Percentiles rank a stretch among this genome's conserved stretches.
phyloP scores from a whole-genome alignment of 2,888 invertebrate species.

The Cephus pulcher region DNA sequence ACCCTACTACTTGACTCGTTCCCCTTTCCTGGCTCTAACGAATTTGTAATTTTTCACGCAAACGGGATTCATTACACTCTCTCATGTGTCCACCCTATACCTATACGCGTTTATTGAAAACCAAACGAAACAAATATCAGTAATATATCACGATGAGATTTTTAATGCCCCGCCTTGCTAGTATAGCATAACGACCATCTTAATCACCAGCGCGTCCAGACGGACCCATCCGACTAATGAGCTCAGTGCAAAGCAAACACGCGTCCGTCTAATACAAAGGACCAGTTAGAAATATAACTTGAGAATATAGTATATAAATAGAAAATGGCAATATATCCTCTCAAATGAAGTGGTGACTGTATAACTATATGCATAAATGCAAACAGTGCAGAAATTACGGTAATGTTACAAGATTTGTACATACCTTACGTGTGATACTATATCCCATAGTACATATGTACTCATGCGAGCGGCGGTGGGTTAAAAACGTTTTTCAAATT shows the following conservation, averaged over 20 bases:
- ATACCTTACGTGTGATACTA: not conserved
- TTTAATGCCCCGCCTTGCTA: slow-evolving; percentile 39
- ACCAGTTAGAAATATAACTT: slow-evolving; percentile 15
- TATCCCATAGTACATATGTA: not conserved
- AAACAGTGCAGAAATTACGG: not conserved
- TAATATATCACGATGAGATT: slow-evolving; percentile 39
- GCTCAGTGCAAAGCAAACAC: slow-evolving; percentile 51
- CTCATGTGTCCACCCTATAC: slow-evolving; percentile 3
- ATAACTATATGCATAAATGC: not conserved
- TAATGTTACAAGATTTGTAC: not conserved
- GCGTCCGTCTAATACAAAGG: slow-evolving; percentile 33
- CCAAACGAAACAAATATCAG: slow-evolving; percentile 42
- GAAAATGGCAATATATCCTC: not conserved
- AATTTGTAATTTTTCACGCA: slow-evolving; percentile 24
- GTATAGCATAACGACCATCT: slow-evolving; percentile 48
- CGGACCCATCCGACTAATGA: slow-evolving; percentile 42
- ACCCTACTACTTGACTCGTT: not conserved
- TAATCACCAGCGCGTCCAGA: slow-evolving; percentile 41
- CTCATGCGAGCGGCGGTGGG: slow-evolving; percentile 14
- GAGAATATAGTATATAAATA: not conserved
- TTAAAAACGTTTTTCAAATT: slow-evolving; percentile 32
- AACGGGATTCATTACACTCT: slow-evolving; percentile 7
- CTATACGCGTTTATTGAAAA: slow-evolving; percentile 36
- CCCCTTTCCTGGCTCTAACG: slow-evolving; percentile 8
- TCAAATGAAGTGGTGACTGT: not conserved